phyloP scores from a whole-genome alignment of 2,113 vertebrate species.

The Dunckerocampus dactyliophorus region DNA sequence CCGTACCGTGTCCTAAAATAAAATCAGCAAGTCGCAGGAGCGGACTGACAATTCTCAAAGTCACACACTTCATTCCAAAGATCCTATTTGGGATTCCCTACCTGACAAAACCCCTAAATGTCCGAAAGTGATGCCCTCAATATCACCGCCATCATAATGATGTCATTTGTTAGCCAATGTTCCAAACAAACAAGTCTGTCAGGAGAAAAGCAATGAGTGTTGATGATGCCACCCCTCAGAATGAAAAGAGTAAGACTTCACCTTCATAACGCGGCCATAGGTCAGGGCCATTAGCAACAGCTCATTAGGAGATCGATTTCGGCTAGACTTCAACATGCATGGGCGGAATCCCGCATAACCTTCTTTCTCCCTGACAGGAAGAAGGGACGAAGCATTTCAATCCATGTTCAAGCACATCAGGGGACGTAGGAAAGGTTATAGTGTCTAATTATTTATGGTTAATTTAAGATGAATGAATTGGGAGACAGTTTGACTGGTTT shows the following conservation, averaged over 20 bases:
- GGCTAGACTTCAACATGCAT: conserved; percentile 26
- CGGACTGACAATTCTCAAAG: neutral
- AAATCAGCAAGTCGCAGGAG: neutral
- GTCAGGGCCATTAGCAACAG: conserved; percentile 48
- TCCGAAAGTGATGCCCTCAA: conserved; percentile 1
- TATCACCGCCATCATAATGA: neutral
- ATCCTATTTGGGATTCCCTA: neutral
- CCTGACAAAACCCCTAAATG: neutral
- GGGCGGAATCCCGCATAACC: conserved; percentile 19
- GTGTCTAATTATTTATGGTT: conserved; percentile 53
- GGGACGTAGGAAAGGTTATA: conserved; percentile 33
- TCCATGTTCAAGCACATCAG: conserved; percentile 13
- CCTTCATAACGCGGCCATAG: conserved; percentile 34
- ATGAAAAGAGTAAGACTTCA: conserved; percentile 21
- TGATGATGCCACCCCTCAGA: conserved; percentile 12
- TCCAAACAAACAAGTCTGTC: conserved; percentile 4
- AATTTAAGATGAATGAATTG: conserved; percentile 68
- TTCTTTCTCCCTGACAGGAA: conserved; percentile 34
- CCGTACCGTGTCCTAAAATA: no score
- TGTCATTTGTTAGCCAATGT: neutral
- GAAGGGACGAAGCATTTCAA: conserved; percentile 38
- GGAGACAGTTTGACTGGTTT: conserved; percentile 58
- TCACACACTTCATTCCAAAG: neutral
- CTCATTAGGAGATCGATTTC: conserved; percentile 46
- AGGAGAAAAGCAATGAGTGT: neutral